These are phyloP conservation scores for Asbolus verrucosus DNA, from an alignment of 1,140 invertebrate species.

Conservation along the genomic window DNA sequence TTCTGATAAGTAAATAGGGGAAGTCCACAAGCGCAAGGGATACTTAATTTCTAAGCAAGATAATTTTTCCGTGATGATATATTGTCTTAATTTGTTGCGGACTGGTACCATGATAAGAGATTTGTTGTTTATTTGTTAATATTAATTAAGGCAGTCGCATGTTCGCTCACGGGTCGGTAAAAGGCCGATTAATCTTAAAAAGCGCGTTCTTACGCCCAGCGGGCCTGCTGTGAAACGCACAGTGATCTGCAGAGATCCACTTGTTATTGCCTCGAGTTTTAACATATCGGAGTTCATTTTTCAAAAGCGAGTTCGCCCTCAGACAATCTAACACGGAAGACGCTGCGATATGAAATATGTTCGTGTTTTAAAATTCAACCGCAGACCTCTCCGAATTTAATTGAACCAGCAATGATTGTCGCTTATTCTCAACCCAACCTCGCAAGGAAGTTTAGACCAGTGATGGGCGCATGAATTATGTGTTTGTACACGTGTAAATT, in stretches of 20 bases:
- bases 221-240: conserved; percentile 44
- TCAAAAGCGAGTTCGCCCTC: conserved; percentile 9
- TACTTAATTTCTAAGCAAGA: no score
- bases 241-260: conserved; percentile 40
- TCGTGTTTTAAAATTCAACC: no score
- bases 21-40: no score
- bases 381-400: no score
- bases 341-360: conserved; percentile 6
- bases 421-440: no score
- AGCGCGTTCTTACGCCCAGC: conserved; percentile 40
- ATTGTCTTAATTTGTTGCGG: conserved; percentile 21
- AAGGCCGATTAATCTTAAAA: conserved; percentile 46
- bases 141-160: conserved; percentile 49
- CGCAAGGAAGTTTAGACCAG: no score
- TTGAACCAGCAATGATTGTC: no score
- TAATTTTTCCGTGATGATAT: not conserved
- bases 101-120: conserved; percentile 24
- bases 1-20: no score
- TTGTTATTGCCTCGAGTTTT: conserved; percentile 40
- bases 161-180: conserved; percentile 37
- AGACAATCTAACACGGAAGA: conserved; percentile 15
- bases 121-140: conserved; percentile 48
- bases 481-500: not conserved
- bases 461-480: no score
- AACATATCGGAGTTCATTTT: conserved; percentile 33